A percentile compares a stretch with the other conserved stretches of the same genome.
These are phyloP conservation scores for Anthopleura xanthogrammica DNA, from an alignment of 92 coral and sea anemone genomes.

Conservation along the genomic window DNA sequence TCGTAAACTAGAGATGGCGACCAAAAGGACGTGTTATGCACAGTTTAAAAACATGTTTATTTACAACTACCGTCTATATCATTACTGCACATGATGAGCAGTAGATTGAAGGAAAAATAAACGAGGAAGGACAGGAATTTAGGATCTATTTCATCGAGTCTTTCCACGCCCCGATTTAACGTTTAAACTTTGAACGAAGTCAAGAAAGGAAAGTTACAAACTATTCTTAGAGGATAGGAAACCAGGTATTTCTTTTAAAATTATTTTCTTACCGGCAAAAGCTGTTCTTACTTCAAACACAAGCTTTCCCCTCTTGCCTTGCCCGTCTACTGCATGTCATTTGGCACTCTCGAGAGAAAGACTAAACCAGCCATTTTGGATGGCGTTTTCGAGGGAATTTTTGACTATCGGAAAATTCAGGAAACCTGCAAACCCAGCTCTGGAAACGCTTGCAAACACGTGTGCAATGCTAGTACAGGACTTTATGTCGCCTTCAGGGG, in stretches of 20 bases:
- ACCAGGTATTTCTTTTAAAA: conserved; percentile 78
- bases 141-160: conserved; percentile 62
- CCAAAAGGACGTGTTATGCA: conserved; percentile 66
- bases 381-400: conserved; percentile 98
- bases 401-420: conserved; percentile 88
- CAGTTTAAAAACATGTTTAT: conserved; percentile 85
- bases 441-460: conserved; percentile 95
- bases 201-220: conserved; percentile 94
- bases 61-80: conserved; percentile 74
- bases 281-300: conserved; percentile 61
- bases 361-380: conserved; percentile 99
- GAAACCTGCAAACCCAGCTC: conserved; percentile 98
- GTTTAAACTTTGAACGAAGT: conserved; percentile 87
- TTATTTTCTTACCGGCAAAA: conserved; percentile 89
- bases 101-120: conserved; percentile 34
- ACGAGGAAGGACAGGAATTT: conserved; percentile 43
- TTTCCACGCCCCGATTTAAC: conserved; percentile 96
- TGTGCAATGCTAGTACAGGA: conserved; percentile 70
- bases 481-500: conserved; percentile 54
- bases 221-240: conserved; percentile 86
- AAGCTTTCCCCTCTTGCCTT: conserved; percentile 59
- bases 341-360: conserved; percentile 81
- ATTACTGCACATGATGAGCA: conserved; percentile 57
- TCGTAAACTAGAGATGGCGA: conserved; percentile 72
- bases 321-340: conserved; percentile 76